Conservation (phyloP, 2,888 invertebrate genomes). For the Willowsia nigromaculata region DNA sequence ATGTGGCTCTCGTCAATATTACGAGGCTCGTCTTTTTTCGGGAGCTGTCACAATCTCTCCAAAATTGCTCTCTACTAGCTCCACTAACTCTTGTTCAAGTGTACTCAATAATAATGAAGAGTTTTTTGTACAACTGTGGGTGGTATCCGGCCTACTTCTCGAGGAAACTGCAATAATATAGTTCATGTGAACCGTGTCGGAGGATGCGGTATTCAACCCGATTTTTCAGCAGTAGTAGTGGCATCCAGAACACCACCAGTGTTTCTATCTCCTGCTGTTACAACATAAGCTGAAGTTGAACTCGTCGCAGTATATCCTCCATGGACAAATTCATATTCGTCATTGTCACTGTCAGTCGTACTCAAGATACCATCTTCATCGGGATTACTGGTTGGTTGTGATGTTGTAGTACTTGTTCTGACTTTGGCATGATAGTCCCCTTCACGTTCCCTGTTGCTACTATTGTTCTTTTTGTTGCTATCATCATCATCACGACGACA, state of each 20-base stretch:
- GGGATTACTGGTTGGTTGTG: neutral
- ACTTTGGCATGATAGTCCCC: neutral
- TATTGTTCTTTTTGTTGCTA: slow-evolving; percentile 20
- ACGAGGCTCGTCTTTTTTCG: neutral
- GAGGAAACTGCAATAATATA: slow-evolving; percentile 15
- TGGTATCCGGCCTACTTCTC: slow-evolving; percentile 13
- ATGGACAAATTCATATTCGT: slow-evolving; percentile 72
- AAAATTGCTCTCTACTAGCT: neutral
- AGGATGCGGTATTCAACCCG: neutral
- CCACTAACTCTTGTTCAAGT: slow-evolving; percentile 29
- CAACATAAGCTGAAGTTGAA: neutral
- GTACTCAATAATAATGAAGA: slow-evolving; percentile 55
- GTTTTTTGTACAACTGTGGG: slow-evolving; percentile 13
- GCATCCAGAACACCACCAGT: neutral
- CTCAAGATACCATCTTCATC: slow-evolving; percentile 55
- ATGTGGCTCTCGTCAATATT: slow-evolving; percentile 2
- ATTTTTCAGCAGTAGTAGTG: neutral
- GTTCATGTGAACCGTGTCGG: neutral
- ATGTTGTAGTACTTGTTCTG: neutral
- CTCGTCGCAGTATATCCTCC: slow-evolving; percentile 44
- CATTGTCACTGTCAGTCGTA: slow-evolving; percentile 73
- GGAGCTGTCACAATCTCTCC: neutral
- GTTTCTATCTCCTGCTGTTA: neutral
- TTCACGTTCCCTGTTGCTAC: slow-evolving; percentile 10
- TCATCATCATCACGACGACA: slow-evolving; percentile 10